These are phyloP conservation scores for Etheostoma cragini DNA, from an alignment of 2,113 vertebrate genomes.

Conservation along the genomic window DNA sequence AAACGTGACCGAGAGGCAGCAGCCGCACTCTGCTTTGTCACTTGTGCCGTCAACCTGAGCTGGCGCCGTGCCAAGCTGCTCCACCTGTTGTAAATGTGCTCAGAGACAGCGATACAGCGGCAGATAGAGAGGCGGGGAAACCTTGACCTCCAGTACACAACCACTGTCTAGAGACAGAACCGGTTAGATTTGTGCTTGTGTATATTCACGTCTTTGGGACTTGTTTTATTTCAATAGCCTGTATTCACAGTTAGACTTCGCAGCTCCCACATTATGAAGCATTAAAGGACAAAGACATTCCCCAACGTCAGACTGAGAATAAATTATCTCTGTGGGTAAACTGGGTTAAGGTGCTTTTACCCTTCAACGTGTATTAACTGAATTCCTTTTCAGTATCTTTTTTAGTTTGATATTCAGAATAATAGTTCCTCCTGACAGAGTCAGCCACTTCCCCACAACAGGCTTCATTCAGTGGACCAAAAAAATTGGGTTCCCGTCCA, in stretches of 20 bases:
- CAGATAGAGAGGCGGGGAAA: slow-evolving; percentile 41
- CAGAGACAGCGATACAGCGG: background rate
- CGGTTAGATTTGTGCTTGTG: slow-evolving; percentile 5
- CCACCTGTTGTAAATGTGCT: slow-evolving; percentile 53
- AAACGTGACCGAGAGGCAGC: slow-evolving; percentile 41
- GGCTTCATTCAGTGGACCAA: slow-evolving; percentile 20
- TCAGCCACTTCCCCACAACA: background rate
- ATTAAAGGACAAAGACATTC: slow-evolving; percentile 38
- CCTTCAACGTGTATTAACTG: slow-evolving; percentile 20
- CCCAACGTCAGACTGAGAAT: slow-evolving; percentile 14
- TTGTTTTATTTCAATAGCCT: slow-evolving; percentile 25
- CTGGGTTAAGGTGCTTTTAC: slow-evolving; percentile 44
- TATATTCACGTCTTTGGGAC: slow-evolving; percentile 4
- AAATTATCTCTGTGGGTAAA: slow-evolving; percentile 26
- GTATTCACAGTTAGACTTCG: slow-evolving; percentile 24
- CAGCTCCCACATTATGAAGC: slow-evolving; percentile 5
- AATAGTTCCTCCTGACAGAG: slow-evolving; percentile 15
- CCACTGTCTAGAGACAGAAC: background rate
- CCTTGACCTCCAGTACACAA: slow-evolving; percentile 1
- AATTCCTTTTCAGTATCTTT: slow-evolving; percentile 33
- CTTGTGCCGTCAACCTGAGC: slow-evolving; percentile 36
- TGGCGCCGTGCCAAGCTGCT: background rate
- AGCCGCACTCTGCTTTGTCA: slow-evolving; percentile 25
- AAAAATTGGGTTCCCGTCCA: slow-evolving; percentile 16
- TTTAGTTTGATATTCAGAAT: slow-evolving; percentile 9